Base-by-base conservation (phyloP, 2,888 invertebrate genomes). In the Drosophila leonis region DNA sequence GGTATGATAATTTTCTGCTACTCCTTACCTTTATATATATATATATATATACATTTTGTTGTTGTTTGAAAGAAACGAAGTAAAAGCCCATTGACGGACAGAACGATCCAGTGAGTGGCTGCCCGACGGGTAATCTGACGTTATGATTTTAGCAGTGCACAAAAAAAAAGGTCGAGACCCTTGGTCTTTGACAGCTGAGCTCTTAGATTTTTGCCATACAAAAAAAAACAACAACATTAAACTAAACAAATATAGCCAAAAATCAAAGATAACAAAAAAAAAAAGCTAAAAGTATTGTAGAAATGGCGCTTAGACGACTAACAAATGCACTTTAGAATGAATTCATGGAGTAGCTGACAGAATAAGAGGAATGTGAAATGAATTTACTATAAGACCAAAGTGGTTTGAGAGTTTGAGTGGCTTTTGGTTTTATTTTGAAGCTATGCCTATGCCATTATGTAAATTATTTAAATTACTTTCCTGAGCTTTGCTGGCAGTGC, bases 141-240 rank as follows among this genome's bases (percentile, higher is more conserved):
- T 71, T 88, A 63, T 80, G 82, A 86, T 77, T 80, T 72, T 61
- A 48, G 33, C 48, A 44, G 15, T 29, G 51, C 10, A 4, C 29
- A 46, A 42, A 46, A 27, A 33, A 41, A 68, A 49, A 42, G 42
- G 31, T 13, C 27, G 64, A 62, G 59, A 55, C 44, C 62, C 65
- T 72, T 75, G 78, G 66, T 60, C 76, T 82, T 75, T 82, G 83
- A 88, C 85, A 88, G 79, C 76, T 70, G 41, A 66, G 63, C 57
- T 29, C 62, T 52, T 49, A 37, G 68, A 61, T 61, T 59, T 42
- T 35, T 33, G 62, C 20, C 46, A 41, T 15, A 24, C 41, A 51
- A 35, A 49, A 27, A 15, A 10, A 20, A 37, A 42, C 4, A 10
- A 12, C 1, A 42, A 10, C 12, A 27, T 42, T 9, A 44, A 49